Base-by-base conservation (phyloP, 2,888 invertebrate genomes). In the Chironomus tentans region DNA sequence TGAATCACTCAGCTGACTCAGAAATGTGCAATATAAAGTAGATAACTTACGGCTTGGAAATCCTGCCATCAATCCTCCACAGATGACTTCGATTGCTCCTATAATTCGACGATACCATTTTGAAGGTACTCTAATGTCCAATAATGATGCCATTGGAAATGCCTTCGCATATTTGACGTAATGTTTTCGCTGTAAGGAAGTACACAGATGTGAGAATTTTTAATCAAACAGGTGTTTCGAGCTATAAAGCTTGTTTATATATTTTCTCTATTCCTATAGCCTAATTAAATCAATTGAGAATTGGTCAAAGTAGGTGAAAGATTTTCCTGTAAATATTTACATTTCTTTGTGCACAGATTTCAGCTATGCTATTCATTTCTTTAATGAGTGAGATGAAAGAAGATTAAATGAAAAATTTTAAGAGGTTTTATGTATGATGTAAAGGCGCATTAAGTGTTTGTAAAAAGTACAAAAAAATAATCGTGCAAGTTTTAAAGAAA, bases 131-230 rank as follows among this genome's bases (percentile, higher is more conserved):
- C 95, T 95, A 81, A 95, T 89, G 81, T 93, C 93, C 78, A 95
- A 85, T 77, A 90, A 87, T 79, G 91, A 91, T 70, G 92, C 88
- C 71, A 95, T 84, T 68, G 95, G 95, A 84, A 96, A 95, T 77
- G 95, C 95, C 87, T 95, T 95, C n/a, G 95, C 92, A 84, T 95
- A 95, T 85, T 94, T 92, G n/a, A 95, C 95, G 82, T 94, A 96
- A 84, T 95, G 95, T 84, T 94, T 94, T 82, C 95, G 88, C 95
- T 95, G 87, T 78, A 90, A 89, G 78, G 80, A 82, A 82, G 81
- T 76, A 22, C 79, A 78, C 68, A 77, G 76, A 76, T 69, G 76
- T 74, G 69, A 18, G 72, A 76, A 15, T 65, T 21, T 22, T 24
- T 65, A 46, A 38, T 48, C 50, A 68, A 75, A 75, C 68, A 76